Percentiles rank a stretch among this genome's conserved stretches.
phyloP scores from a whole-genome alignment of 2,797 vertebrate species.

The Muscicapa striata region DNA sequence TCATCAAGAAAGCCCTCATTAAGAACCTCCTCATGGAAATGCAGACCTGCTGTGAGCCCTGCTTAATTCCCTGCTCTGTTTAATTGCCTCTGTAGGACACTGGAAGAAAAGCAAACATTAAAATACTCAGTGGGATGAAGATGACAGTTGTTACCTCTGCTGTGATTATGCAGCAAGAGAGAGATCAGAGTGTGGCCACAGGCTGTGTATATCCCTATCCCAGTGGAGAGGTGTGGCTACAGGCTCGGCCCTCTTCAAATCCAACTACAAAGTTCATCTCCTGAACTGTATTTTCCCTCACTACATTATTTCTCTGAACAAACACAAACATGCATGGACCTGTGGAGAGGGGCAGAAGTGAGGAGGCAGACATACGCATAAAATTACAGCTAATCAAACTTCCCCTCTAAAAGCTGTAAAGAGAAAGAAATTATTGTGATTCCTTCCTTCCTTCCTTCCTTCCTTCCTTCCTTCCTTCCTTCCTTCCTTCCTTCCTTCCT shows the following conservation, averaged over 20 bases:
- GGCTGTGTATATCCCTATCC: neutral
- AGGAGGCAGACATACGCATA: neutral
- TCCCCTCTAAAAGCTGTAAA: neutral
- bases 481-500: neutral
- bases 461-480: neutral
- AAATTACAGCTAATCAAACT: neutral
- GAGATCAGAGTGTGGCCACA: conserved; percentile 7
- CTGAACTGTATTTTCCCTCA: neutral
- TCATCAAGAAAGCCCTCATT: neutral
- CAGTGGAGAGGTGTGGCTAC: neutral
- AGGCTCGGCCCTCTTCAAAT: neutral
- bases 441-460: neutral
- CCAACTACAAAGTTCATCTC: neutral
- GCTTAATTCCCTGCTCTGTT: neutral
- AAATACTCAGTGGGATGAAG: conserved; percentile 3
- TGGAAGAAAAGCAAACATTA: conserved; percentile 29
- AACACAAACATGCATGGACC: neutral
- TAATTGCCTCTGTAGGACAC: conserved; percentile 43
- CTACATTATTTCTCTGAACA: neutral
- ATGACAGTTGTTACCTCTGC: conserved; percentile 6
- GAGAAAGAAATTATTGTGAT: neutral
- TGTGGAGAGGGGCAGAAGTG: neutral
- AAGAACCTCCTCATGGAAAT: neutral
- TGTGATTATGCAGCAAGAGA: neutral
- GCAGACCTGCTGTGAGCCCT: neutral